Evolutionary conservation across 1,140 invertebrate genomes (phyloP).

Genomic region (Neelides sp.): DNA sequence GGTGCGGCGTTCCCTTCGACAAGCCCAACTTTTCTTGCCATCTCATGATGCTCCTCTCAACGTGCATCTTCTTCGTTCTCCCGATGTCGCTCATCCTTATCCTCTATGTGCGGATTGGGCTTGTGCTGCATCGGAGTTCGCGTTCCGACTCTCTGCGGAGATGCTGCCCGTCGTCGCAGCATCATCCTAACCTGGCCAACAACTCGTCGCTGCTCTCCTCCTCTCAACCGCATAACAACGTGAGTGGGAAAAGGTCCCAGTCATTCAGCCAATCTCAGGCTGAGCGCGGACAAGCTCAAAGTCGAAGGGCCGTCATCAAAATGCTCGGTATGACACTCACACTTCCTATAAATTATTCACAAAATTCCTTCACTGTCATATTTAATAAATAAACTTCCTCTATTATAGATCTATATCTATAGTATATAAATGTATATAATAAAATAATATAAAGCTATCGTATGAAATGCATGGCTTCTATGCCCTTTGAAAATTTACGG

Average conservation of each 20-base stretch:
- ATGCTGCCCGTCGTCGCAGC: conserved; percentile 6
- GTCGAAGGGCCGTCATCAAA: conserved; percentile 55
- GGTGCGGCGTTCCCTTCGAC: conserved; percentile 16
- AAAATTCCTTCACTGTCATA: too few relatives aligned
- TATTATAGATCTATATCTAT: too few relatives aligned
- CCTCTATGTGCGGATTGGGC: conserved; percentile 12
- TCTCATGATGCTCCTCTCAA: conserved; percentile 6
- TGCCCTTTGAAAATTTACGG: too few relatives aligned
- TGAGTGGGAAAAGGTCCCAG: conserved; percentile 5
- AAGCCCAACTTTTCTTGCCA: conserved; percentile 16
- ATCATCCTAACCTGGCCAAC: conserved; percentile 5
- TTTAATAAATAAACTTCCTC: too few relatives aligned
- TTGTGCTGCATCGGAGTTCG: conserved; percentile 6
- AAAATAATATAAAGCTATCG: too few relatives aligned
- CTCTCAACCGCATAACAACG: conserved; percentile 1
- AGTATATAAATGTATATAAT: too few relatives aligned
- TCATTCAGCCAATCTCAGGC: conserved; percentile 17
- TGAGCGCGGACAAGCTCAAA: conserved; percentile 20
- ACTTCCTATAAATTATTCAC: too few relatives aligned
- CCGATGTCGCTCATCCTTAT: conserved; percentile 14
- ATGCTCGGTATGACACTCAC: conserved; percentile 57
- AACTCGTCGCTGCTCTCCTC: not conserved
- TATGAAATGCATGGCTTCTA: too few relatives aligned
- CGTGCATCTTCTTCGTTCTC: conserved; percentile 11
- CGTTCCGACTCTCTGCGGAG: conserved; percentile 20